These are phyloP conservation scores for Todus mexicanus DNA, from an alignment of 2,797 vertebrate genomes.

Conservation along the genomic window DNA sequence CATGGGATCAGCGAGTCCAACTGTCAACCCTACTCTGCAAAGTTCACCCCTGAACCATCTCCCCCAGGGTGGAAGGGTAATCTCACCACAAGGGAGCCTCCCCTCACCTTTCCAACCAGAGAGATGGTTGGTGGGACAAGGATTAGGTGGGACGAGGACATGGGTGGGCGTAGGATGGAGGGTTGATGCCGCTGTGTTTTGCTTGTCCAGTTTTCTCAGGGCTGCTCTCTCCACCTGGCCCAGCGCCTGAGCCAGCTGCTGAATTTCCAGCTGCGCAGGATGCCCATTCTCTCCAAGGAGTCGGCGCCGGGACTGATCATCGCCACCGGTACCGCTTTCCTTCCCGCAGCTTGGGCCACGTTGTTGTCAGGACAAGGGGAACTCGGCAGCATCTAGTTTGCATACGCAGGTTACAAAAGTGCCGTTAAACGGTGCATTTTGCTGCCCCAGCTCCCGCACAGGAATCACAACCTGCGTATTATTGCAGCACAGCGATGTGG, in stretches of 20 bases:
- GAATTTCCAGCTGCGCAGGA: constrained; percentile 91
- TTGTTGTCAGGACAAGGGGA: background rate
- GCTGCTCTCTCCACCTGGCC: constrained; percentile 94
- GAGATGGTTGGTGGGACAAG: no score
- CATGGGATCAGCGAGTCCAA: no score
- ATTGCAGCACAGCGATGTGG: background rate
- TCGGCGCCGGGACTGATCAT: constrained; percentile 94
- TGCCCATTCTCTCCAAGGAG: constrained; percentile 95
- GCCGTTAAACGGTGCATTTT: background rate
- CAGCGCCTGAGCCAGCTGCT: constrained; percentile 95
- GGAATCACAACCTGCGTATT: background rate
- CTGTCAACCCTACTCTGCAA: no score
- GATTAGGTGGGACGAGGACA: background rate
- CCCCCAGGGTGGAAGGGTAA: background rate
- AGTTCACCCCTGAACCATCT: no score
- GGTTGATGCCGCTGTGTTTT: background rate
- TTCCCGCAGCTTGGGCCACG: background rate
- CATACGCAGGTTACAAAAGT: background rate
- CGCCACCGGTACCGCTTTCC: constrained; percentile 83
- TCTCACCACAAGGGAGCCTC: fast-evolving
- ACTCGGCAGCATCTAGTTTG: background rate
- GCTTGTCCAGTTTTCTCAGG: constrained; percentile 81
- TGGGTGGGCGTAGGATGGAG: fast-evolving
- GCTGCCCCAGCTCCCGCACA: background rate
- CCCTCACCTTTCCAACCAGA: background rate